phyloP scores from a whole-genome alignment of 2,888 invertebrate genomes.

The Drosophila bunnanda region DNA sequence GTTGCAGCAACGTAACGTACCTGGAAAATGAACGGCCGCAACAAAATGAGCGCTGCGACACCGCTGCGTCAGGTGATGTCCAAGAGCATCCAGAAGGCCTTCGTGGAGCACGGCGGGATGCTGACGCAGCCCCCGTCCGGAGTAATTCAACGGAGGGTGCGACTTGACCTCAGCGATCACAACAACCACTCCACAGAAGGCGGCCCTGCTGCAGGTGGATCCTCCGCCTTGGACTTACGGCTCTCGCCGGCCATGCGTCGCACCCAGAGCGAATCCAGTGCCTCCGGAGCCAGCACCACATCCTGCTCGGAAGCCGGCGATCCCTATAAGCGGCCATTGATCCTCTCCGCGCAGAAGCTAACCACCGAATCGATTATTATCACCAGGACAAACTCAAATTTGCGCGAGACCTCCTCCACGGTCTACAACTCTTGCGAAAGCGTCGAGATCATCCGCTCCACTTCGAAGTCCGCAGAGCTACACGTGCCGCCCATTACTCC shows the following conservation, averaged over 20 bases:
- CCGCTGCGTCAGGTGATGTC: conserved; percentile 84
- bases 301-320: neutral
- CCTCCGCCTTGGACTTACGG: conserved; percentile 75
- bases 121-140: conserved; percentile 24
- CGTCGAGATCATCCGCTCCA: conserved; percentile 79
- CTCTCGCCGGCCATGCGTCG: conserved; percentile 83
- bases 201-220: neutral
- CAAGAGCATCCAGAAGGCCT: conserved; percentile 84
- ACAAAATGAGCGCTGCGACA: conserved; percentile 80
- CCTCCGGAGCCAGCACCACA: neutral
- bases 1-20: conserved; percentile 62
- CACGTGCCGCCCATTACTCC: conserved; percentile 65
- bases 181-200: conserved; percentile 22
- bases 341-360: conserved; percentile 79
- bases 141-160: conserved; percentile 67
- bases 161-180: conserved; percentile 73
- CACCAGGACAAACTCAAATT: conserved; percentile 59
- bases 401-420: conserved; percentile 58
- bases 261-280: conserved; percentile 69
- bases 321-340: conserved; percentile 51
- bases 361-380: conserved; percentile 83
- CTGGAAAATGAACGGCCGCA: conserved; percentile 70
- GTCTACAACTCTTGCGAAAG: conserved; percentile 82
- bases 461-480: conserved; percentile 55
- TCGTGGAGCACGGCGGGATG: conserved; percentile 81